Evolutionary conservation across 2,888 invertebrate species (phyloP), one percentile per base, ranked within the genome.

Genomic region (Caenorhabditis sp.): DNA sequence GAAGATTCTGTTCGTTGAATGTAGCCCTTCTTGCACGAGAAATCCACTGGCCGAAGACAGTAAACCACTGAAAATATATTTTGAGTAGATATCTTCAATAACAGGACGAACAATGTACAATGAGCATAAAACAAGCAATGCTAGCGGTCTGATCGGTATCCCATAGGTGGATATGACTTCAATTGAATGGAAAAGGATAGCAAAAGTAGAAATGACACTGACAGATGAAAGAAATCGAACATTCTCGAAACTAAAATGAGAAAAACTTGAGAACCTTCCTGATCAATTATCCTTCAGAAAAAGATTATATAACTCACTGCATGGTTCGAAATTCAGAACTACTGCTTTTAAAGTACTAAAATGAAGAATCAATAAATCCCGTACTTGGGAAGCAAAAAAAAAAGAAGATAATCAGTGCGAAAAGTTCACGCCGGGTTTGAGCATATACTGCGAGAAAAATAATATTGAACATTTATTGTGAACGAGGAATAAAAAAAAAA

Each of bases 1-100:
- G 73, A 1, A 89, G 80, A 61, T 89, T 89, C 4, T 80, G 75
- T 58, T 86, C 87, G 75, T 90, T 88, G 85, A 90, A 90, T 49
- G 79, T 85, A 31, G 90, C 89, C 54, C 89, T 84, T 14, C 81
- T 66, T 14, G 80, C 63, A 2, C 89, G 85, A 3, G 90, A 84
- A 22, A 90, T 75, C 61, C 77, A 85, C 44, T 74, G 73, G 8
- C 84, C 84, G 66, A 88, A 84, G 7, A 88, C 28, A 2, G 56
- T 51, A 44, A 82, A 80, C 90, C 90, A 90, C 89, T 89, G 66
- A 82, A 82, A 38, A n/a, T n/a, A n/a, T n/a, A n/a, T n/a, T n/a
- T n/a, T n/a, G n/a, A n/a, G n/a, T n/a, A n/a, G n/a, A n/a, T n/a
- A n/a, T n/a, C n/a, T n/a, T n/a, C n/a, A n/a, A n/a, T 1, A 5